A percentile compares a stretch with the other conserved stretches of the same genome.
Evolutionary conservation across 2,888 invertebrate species (phyloP).

Genomic region (Andrena camellia): DNA sequence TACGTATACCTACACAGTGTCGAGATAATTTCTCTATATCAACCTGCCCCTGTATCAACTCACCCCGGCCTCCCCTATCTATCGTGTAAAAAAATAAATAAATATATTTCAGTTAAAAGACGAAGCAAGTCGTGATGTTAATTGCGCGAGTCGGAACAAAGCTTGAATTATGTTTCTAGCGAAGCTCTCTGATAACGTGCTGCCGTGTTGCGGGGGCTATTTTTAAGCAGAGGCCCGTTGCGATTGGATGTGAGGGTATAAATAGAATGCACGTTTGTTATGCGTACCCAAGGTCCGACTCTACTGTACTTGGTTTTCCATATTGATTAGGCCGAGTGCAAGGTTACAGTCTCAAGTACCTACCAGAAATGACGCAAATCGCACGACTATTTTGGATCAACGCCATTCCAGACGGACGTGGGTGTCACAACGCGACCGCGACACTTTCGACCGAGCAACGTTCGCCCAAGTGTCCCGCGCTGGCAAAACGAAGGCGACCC

Average conservation of each 20-base stretch:
- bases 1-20: too few relatives aligned
- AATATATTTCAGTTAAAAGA: too few relatives aligned
- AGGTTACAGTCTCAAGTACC: conserved; percentile 10
- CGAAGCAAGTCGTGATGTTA: too few relatives aligned
- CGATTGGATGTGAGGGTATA: not conserved
- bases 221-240: conserved; percentile 2
- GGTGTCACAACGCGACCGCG: conserved; percentile 28
- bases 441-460: not conserved
- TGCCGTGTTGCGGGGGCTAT: not conserved
- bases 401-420: conserved; percentile 14
- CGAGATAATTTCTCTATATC: too few relatives aligned
- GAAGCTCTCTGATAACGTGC: conserved; percentile 2
- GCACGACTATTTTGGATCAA: conserved; percentile 1
- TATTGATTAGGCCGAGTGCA: conserved; percentile 2
- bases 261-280: conserved; percentile 23
- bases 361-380: conserved; percentile 27
- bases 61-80: not conserved
- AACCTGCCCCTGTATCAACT: too few relatives aligned
- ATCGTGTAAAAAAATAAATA: not conserved
- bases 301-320: not conserved
- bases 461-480: not conserved
- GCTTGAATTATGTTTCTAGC: not conserved
- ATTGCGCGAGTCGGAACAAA: not conserved
- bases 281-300: conserved; percentile 9
- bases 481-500: conserved; percentile 6